These are phyloP conservation scores for Coleophora deauratella DNA, from an alignment of 2,888 invertebrate genomes.

Conservation along the genomic window DNA sequence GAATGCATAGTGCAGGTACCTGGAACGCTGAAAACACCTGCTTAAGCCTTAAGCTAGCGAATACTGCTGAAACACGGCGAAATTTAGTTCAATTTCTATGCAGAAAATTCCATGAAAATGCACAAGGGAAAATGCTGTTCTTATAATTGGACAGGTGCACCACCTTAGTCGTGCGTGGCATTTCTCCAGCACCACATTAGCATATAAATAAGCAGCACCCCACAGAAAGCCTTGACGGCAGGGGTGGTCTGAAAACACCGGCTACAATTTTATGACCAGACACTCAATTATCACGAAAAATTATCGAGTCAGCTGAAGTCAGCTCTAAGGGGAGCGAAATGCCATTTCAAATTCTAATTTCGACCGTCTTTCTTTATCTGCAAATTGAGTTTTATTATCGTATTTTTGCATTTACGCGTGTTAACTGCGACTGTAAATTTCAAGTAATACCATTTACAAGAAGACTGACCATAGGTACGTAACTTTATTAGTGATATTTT, in stretches of 20 bases:
- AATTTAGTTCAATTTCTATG: constrained; percentile 53
- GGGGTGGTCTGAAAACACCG: constrained; percentile 39
- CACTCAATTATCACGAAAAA: constrained; percentile 67
- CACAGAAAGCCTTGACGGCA: constrained; percentile 35
- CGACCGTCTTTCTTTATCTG: constrained; percentile 21
- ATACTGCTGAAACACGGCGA: constrained; percentile 35
- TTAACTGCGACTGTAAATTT: too few relatives aligned
- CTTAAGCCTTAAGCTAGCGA: constrained; percentile 16
- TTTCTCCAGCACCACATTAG: constrained; percentile 55
- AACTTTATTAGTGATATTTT: too few relatives aligned
- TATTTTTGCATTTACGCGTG: background rate
- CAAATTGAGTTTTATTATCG: constrained; percentile 27
- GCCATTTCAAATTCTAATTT: too few relatives aligned
- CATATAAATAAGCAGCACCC: constrained; percentile 67
- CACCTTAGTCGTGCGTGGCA: constrained; percentile 61
- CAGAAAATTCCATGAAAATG: constrained; percentile 64
- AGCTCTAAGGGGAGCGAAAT: too few relatives aligned
- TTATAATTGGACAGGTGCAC: constrained; percentile 67
- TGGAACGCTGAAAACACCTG: constrained; percentile 14
- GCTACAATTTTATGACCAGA: constrained; percentile 62
- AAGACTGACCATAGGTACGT: too few relatives aligned
- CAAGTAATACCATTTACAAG: too few relatives aligned
- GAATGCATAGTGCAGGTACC: background rate
- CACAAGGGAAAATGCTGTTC: constrained; percentile 62
- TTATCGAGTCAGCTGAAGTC: constrained; percentile 58